Evolutionary conservation across 2,113 vertebrate genomes (phyloP).

Genomic region (Malaclemys terrapin): DNA sequence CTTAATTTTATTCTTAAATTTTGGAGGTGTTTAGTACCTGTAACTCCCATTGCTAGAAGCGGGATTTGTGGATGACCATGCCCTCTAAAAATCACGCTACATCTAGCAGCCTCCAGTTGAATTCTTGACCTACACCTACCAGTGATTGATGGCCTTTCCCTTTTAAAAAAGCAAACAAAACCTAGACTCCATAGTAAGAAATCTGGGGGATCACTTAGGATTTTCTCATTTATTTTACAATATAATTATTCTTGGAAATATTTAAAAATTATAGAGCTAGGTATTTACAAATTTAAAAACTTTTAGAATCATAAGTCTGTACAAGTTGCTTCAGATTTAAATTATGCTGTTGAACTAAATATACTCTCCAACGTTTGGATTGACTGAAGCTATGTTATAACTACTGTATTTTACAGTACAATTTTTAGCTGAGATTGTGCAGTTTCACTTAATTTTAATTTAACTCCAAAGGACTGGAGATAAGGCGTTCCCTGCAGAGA

Average conservation of each 20-base stretch:
- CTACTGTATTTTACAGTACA: constrained; percentile 7
- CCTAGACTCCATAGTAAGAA: not conserved
- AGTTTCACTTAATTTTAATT: constrained; percentile 69
- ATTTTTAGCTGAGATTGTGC: constrained; percentile 55
- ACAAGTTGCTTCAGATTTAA: constrained; percentile 33
- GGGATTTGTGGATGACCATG: not conserved
- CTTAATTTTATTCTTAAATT: too few relatives aligned
- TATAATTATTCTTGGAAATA: not conserved
- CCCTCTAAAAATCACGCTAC: not conserved
- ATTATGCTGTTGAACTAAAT: constrained; percentile 31
- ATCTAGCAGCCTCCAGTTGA: too few relatives aligned
- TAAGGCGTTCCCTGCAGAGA: constrained; percentile 13
- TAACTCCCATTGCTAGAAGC: rapidly evolving
- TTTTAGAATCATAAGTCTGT: not conserved
- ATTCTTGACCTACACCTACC: not conserved
- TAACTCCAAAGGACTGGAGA: constrained; percentile 45
- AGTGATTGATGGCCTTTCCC: not conserved
- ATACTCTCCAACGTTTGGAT: not conserved
- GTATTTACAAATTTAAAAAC: not conserved
- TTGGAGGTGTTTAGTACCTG: not conserved
- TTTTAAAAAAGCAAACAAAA: not conserved
- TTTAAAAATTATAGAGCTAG: not conserved
- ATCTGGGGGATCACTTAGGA: rapidly evolving
- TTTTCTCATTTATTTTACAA: not conserved
- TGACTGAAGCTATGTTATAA: constrained; percentile 23